Evolutionary conservation across 2,888 invertebrate genomes (phyloP).

Genomic region (Campoplex capitator): DNA sequence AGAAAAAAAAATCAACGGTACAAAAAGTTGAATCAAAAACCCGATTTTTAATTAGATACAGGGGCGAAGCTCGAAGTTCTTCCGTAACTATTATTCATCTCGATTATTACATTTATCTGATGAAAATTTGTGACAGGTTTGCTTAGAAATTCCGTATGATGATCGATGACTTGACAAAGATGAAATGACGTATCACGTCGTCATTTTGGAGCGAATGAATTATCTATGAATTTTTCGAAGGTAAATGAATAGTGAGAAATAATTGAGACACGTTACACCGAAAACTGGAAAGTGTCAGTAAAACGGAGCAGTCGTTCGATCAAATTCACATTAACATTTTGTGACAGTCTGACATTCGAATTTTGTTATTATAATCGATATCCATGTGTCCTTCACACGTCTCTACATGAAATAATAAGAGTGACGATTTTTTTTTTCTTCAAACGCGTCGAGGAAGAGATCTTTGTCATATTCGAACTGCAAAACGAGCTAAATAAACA

Average conservation of each 20-base stretch:
- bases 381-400: background rate
- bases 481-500: background rate
- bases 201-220: background rate
- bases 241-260: slow-evolving; percentile 1
- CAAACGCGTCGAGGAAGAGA: background rate
- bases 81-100: slow-evolving; percentile 8
- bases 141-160: slow-evolving; percentile 6
- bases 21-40: background rate
- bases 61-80: background rate
- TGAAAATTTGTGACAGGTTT: background rate
- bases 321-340: slow-evolving; percentile 2
- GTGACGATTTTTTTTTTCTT: background rate
- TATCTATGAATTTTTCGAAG: background rate
- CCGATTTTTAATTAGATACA: slow-evolving; percentile 36
- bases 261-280: slow-evolving; percentile 5
- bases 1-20: background rate
- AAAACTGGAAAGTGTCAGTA: slow-evolving; percentile 20
- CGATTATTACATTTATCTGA: background rate
- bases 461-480: background rate
- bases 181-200: slow-evolving; percentile 13
- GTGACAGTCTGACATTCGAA: slow-evolving; percentile 3
- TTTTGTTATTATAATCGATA: slow-evolving; percentile 9
- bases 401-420: background rate
- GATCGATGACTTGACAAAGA: slow-evolving; percentile 29
- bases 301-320: slow-evolving; percentile 16